phyloP scores from a whole-genome alignment of 2,113 vertebrate species.

The Rhinolophus sinicus region DNA sequence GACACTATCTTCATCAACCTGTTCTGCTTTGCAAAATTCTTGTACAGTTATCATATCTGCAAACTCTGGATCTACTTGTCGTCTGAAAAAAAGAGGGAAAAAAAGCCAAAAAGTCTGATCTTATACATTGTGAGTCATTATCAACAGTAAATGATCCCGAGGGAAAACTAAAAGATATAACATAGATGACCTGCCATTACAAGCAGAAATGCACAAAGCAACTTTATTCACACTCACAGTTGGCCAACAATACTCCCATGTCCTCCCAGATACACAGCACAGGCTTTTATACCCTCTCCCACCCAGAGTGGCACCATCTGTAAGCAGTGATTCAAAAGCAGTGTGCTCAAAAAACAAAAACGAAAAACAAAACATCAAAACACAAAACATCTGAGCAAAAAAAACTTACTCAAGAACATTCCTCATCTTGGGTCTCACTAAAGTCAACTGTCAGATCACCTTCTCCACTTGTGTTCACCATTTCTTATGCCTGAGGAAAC shows the following conservation, averaged over 20 bases:
- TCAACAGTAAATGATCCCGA: background rate
- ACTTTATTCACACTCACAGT: background rate
- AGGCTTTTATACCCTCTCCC: background rate
- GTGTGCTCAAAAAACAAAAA: background rate
- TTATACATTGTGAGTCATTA: background rate
- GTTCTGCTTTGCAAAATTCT: conserved; percentile 90
- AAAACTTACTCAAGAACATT: background rate
- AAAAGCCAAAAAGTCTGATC: background rate
- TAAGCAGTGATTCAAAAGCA: background rate
- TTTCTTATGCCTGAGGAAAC: background rate
- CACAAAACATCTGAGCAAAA: background rate
- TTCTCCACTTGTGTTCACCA: background rate
- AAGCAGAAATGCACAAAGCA: background rate
- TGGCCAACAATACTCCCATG: background rate
- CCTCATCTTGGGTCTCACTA: background rate
- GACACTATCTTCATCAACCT: conserved; percentile 95
- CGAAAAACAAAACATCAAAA: background rate
- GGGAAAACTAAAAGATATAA: background rate
- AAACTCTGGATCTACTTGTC: conserved; percentile 93
- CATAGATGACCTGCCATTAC: background rate
- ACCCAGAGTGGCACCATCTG: background rate
- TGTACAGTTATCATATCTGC: conserved; percentile 94
- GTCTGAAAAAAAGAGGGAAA: conserved; percentile 81
- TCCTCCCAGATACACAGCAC: background rate
- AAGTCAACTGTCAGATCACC: background rate